phyloP scores from a whole-genome alignment of 2,888 invertebrate species.

The Ophioninae sp. region DNA sequence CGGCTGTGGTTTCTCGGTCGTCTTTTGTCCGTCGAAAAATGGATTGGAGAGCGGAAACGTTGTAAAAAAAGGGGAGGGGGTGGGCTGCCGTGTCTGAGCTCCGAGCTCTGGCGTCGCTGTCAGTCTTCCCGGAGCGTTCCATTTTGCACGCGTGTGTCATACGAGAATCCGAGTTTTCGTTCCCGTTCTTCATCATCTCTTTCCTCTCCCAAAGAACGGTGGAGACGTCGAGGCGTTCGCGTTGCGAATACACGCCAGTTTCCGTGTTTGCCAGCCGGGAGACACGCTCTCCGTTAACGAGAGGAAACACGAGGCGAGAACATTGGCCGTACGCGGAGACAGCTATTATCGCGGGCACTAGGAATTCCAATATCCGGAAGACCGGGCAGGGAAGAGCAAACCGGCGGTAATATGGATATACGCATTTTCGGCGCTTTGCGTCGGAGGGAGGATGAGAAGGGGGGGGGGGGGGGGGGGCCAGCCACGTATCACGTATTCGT shows the following conservation, averaged over 20 bases:
- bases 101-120: constrained; percentile 14
- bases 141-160: constrained; percentile 18
- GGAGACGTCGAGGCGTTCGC: no score
- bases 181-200: background rate
- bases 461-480: background rate
- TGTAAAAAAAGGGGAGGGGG: background rate
- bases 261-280: background rate
- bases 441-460: background rate
- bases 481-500: background rate
- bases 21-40: constrained; percentile 40
- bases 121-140: background rate
- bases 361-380: constrained; percentile 58
- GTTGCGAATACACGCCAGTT: no score
- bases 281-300: constrained; percentile 26
- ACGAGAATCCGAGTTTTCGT: constrained; percentile 1
- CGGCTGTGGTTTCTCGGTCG: constrained; percentile 35
- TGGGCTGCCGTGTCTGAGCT: constrained; percentile 9
- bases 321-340: constrained; percentile 7
- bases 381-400: background rate
- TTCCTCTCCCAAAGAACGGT: background rate
- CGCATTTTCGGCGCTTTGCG: background rate
- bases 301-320: constrained; percentile 9
- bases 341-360: constrained; percentile 58
- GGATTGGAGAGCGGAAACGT: background rate
- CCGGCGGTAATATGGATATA: constrained; percentile 16